Base-by-base conservation (phyloP, 2,113 vertebrate species). In the Apodemus speciosus region DNA sequence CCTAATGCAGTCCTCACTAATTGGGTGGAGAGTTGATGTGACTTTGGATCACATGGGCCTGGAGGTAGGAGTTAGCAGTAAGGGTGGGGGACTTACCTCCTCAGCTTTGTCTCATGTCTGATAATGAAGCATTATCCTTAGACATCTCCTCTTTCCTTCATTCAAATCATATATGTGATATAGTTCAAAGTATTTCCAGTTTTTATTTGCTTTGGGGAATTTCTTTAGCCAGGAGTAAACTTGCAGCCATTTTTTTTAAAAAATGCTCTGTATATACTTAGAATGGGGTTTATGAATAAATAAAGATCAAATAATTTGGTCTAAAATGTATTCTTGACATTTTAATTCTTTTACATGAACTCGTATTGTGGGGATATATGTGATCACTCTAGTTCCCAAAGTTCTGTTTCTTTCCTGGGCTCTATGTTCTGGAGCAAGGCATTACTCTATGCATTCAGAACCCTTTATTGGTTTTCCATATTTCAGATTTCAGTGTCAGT, bases 1-100 rank as follows among this genome's bases (percentile, higher is more conserved):
- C 92, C 97, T 98, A 98, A 97, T 97, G 95, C 95, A 97, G 89
- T 88, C 95, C 95, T 96, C 90, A 84, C 94, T 98, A 97, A 97
- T 96, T 97, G 96, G 97, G 96, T 88, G 92, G 93, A 97, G 95
- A 97, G 83, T 81, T 95, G 72, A 79, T 80, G 92, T 96, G 94
- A 97, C 95, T 96, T 86, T 95, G 95, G 96, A 89, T 80, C 96
- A 73, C 92, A 92, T 21, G 94, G 85, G 91, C 94, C 88, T 96
- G 69, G 94, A 91, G 88, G 71, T 32, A 23, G 64, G 69, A 94
- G 60, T 93, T 56, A 91, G 88, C 88, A 96, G 38, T 94, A 93
- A 96, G 95, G 92, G 96, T 87, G 88, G 96, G 93, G 9, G n/a
- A 20, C n/a, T 71, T 4, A 38, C 20, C 23, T 58, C 56, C 11